Percentiles rank a stretch among this genome's conserved stretches.
phyloP scores from a whole-genome alignment of 2,113 vertebrate genomes.

The Alligator sinensis region DNA sequence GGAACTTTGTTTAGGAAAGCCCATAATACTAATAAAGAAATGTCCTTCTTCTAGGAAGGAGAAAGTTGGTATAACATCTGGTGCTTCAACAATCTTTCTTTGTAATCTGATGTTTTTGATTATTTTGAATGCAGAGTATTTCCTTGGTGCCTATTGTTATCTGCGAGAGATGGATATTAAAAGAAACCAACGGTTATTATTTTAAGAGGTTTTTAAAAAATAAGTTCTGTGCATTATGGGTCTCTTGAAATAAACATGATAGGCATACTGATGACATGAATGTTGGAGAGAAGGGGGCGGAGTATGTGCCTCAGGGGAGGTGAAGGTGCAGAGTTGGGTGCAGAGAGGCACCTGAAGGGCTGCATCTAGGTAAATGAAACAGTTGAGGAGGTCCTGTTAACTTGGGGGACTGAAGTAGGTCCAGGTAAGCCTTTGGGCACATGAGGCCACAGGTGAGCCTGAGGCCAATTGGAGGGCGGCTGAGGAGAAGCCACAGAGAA shows the following conservation, averaged over 20 bases:
- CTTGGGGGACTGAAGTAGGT: no score
- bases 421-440: no score
- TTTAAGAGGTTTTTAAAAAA: neutral
- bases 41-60: neutral
- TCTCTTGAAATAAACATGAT: neutral
- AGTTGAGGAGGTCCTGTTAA: no score
- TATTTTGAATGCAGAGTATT: neutral
- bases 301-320: no score
- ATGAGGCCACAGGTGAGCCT: no score
- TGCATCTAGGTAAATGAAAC: no score
- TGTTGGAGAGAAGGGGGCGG: neutral
- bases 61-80: neutral
- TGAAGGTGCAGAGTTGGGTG: no score
- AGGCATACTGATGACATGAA: accelerated
- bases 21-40: neutral
- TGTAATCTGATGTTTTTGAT: neutral
- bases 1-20: neutral
- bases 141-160: neutral
- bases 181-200: neutral
- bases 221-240: neutral
- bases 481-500: no score
- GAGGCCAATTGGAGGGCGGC: no score
- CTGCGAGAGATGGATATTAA: neutral
- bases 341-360: no score
- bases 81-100: accelerated